These are phyloP conservation scores for Loripinus fragilis DNA, from an alignment of 2,888 invertebrate genomes.

Conservation along the genomic window DNA sequence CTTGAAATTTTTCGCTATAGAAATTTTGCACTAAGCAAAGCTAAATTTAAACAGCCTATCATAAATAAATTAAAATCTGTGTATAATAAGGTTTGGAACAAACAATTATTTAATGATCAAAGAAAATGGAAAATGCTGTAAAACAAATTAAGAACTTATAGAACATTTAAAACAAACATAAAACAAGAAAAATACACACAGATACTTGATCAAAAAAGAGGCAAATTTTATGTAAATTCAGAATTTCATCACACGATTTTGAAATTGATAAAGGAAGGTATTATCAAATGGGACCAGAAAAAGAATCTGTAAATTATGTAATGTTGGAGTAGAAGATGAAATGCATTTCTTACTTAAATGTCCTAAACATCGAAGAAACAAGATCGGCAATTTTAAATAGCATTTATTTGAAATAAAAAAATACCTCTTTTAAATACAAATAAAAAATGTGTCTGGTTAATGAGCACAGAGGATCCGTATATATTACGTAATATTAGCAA, in stretches of 20 bases:
- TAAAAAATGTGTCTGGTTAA: neutral
- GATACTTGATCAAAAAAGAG: neutral
- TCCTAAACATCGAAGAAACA: neutral
- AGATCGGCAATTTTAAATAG: neutral
- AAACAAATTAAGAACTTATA: slow-evolving; percentile 1
- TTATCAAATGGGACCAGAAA: neutral
- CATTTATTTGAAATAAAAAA: neutral
- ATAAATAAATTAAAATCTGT: neutral
- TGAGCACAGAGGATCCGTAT: neutral
- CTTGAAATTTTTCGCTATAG: neutral
- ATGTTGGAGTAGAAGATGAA: neutral
- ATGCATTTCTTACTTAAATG: neutral
- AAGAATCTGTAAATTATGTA: slow-evolving; percentile 9
- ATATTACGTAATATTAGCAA: too few species aligned
- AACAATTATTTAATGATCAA: neutral
- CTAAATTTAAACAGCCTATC: neutral
- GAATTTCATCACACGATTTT: neutral
- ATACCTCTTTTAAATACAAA: neutral
- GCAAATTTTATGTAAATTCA: neutral
- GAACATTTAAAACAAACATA: neutral
- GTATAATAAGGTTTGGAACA: neutral
- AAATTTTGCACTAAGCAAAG: neutral
- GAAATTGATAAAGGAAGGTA: neutral
- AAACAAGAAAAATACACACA: neutral
- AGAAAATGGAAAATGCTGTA: neutral